phyloP scores from a whole-genome alignment of 2,797 vertebrate species.

The Tinamus major region DNA sequence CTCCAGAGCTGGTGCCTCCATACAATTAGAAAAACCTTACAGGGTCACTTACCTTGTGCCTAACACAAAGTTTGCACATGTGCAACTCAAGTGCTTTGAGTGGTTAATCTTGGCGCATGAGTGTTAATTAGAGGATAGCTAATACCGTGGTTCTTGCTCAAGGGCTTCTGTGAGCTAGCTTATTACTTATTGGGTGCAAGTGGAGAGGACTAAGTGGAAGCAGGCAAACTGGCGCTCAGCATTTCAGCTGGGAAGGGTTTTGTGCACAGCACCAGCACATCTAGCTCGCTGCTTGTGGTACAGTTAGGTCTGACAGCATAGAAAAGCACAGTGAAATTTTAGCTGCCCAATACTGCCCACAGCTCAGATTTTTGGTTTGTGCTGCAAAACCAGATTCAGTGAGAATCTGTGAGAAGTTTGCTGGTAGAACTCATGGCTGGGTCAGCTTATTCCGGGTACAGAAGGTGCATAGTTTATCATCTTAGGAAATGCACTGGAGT shows the following conservation, averaged over 20 bases:
- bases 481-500: not conserved
- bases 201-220: not conserved
- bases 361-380: not conserved
- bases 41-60: not conserved
- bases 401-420: not conserved
- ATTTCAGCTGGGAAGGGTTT: not conserved
- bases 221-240: not conserved
- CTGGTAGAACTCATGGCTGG: not conserved
- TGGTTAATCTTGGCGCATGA: rapidly evolving
- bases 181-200: not conserved
- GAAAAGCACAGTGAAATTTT: not conserved
- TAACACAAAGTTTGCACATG: not conserved
- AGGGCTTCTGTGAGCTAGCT: not conserved
- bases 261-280: not conserved
- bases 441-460: rapidly evolving
- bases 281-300: not conserved
- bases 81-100: rapidly evolving
- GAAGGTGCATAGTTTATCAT: rapidly evolving
- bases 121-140: not conserved
- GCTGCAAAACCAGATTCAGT: not conserved
- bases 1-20: not conserved
- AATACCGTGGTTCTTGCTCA: not conserved
- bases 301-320: not conserved
- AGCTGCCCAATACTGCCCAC: not conserved
- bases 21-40: not conserved